phyloP scores from a whole-genome alignment of 2,113 vertebrate genomes.

The Perca schrenkii region DNA sequence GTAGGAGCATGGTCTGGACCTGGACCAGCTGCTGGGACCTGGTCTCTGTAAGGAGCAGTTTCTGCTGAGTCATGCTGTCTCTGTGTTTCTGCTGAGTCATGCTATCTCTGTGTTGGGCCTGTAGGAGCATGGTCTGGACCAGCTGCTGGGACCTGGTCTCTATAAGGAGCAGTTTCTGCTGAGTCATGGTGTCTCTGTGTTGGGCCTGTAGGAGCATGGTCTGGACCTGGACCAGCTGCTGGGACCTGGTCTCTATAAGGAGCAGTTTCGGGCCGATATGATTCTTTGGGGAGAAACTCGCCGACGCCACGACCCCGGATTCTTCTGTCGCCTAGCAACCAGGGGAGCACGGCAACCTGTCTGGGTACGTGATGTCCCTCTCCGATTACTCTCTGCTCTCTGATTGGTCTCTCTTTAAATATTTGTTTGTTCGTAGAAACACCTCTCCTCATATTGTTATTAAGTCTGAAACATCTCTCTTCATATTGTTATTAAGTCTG shows the following conservation, averaged over 20 bases:
- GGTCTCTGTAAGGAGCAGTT: slow-evolving; percentile 88
- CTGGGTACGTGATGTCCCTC: slow-evolving; percentile 84
- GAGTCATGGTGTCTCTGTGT: neutral
- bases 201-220: slow-evolving; percentile 84
- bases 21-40: slow-evolving; percentile 86
- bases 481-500: too few species aligned
- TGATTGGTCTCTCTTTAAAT: neutral
- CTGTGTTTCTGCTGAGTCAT: neutral
- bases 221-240: slow-evolving; percentile 88
- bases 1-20: slow-evolving; percentile 89
- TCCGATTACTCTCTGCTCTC: neutral
- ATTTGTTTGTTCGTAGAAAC: too few species aligned
- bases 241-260: slow-evolving; percentile 90
- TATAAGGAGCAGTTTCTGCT: slow-evolving; percentile 87
- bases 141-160: slow-evolving; percentile 86
- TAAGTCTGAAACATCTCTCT: too few species aligned
- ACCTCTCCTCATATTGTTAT: too few species aligned
- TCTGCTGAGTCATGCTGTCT: neutral
- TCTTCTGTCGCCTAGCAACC: slow-evolving; percentile 88
- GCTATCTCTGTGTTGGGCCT: neutral
- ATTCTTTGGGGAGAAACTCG: slow-evolving; percentile 91
- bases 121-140: slow-evolving; percentile 87
- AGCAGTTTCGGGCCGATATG: slow-evolving; percentile 88
- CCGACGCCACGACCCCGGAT: slow-evolving; percentile 85
- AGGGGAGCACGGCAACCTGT: slow-evolving; percentile 81